Evolutionary conservation across 2,113 vertebrate genomes (phyloP), one percentile per base, ranked within the genome.

Genomic region (Muntiacus muntjak): DNA sequence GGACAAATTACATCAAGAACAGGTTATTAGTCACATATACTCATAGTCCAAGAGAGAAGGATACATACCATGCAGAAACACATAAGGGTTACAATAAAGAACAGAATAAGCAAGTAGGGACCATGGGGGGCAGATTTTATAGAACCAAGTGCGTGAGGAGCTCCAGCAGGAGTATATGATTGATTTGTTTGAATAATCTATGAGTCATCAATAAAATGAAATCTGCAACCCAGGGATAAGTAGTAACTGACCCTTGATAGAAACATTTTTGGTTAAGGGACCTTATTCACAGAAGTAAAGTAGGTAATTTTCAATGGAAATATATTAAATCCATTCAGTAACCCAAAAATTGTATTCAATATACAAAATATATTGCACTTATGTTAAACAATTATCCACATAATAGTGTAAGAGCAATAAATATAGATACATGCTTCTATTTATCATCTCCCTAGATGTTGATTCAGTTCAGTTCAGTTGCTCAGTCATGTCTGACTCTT

Each of bases 361-460:
- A 81, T 21, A 10, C 74, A 36, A 64, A 91, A 36, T 11, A 14
- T 76, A 52, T 33, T 87, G 89, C 87, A 14, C 78, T 89, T 95
- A 40, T 97, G 89, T 79, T 97, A 98, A 81, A 96, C 12, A 89
- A 92, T 95, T 95, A 93, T 52, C 58, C 40, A 84, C 2, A 71
- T 71, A 71, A n/a, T 95, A 57, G 71, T 62, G 64, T 52, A 92
- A 43, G 1, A 87, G 47, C 71, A 83, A 85, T 62, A 43, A 62
- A 78, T 96, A 91, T 40, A 94, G 64, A 40, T 58, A 83, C 83
- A 93, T 23, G 67, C 67, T 95, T 96, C 91, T 85, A 19, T 2
- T 13, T 28, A 71, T 82, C 79, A 19, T 87, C 26, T 36, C 71
- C 57, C 36, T 23, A 82, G 71, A 79, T 96, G 43, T 55, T 97